These are phyloP conservation scores for Netelia virgata DNA, from an alignment of 2,888 invertebrate genomes.

Conservation along the genomic window DNA sequence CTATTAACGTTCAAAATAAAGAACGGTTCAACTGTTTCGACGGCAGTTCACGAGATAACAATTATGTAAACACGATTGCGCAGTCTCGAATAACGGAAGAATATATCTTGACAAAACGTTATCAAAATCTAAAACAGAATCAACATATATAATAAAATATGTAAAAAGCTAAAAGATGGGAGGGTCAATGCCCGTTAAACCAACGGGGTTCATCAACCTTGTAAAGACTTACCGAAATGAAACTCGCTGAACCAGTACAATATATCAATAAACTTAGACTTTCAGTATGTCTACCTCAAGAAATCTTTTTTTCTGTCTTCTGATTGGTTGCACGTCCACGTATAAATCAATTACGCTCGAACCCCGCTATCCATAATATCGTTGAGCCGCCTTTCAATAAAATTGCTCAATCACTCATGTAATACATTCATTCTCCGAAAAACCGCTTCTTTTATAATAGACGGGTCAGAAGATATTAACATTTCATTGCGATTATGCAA, in stretches of 20 bases:
- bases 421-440: neutral
- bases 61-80: slow-evolving; percentile 41
- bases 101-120: slow-evolving; percentile 20
- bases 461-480: neutral
- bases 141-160: slow-evolving; percentile 29
- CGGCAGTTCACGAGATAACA: slow-evolving; percentile 53
- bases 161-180: slow-evolving; percentile 30
- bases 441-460: neutral
- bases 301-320: neutral
- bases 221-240: neutral
- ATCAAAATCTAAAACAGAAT: slow-evolving; percentile 22
- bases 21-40: slow-evolving; percentile 17
- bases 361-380: slow-evolving; percentile 9
- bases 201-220: neutral
- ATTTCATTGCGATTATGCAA: neutral
- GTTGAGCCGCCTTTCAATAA: neutral
- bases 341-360: neutral
- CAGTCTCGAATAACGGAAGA: slow-evolving; percentile 20
- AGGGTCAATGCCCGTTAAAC: slow-evolving; percentile 5
- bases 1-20: slow-evolving; percentile 18
- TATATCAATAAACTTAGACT: neutral
- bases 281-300: neutral
- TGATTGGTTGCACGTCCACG: neutral
- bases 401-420: neutral
- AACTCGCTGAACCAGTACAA: neutral